Evolutionary conservation across 2,888 invertebrate species (phyloP), one percentile per base, ranked within the genome.

Genomic region (Miltochrista miniata): DNA sequence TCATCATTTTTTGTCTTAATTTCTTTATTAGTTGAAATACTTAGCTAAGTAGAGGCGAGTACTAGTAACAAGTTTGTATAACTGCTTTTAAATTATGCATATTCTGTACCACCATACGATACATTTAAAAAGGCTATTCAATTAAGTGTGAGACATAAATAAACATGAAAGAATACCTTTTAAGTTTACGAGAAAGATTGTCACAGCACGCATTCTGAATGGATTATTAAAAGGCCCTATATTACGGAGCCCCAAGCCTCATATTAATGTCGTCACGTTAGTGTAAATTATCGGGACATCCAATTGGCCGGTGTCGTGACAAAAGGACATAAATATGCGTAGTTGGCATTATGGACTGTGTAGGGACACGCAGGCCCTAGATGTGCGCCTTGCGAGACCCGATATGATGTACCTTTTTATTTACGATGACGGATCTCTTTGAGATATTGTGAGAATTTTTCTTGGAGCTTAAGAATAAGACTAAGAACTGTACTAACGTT

Each of bases 301-400:
- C 85, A 83, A 89, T 87, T 85, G 85, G 83, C 60, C 76, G 78
- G 79, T 91, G 72, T 81, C 90, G 90, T 91, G 90, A 89, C 88
- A 85, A 89, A 79, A 73, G 70, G 66, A 72, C 82, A 87, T 89
- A 89, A 90, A 89, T 86, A 85, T 70, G 55, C 74, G 76, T 75
- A 75, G 81, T 76, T 81, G 79, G 75, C 68, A 70, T 83, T 83
- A 84, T 81, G 76, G 76, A 70, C 70, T 65, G 66, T 64, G 70
- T 67, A 60, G 55, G 63, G 81, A 87, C 81, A 85, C 84, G 83
- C 81, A 81, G 83, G 83, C 59, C 79, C 62, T 61, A 81, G 77
- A 64, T 70, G 55, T 63, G 73, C 68, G 65, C 81, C 83, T 77
- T 84, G 85, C 71, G 74, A 70, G 59, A 79, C 76, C 44, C 59